phyloP scores from a whole-genome alignment of 2,888 invertebrate species.

The Trilocha varians region DNA sequence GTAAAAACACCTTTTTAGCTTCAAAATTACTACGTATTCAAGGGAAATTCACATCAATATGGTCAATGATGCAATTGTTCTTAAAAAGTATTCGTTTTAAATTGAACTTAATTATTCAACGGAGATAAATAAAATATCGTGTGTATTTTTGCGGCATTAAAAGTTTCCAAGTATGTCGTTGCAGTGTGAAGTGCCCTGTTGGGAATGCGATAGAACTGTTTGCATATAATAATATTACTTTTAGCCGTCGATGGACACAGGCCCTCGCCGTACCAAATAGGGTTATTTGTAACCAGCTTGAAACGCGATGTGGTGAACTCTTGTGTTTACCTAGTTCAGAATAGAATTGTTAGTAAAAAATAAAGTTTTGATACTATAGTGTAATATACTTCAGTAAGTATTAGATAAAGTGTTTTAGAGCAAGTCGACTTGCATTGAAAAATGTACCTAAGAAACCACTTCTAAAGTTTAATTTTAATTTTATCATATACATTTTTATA shows the following conservation, averaged over 20 bases:
- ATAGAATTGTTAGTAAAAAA: background rate
- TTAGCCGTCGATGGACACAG: background rate
- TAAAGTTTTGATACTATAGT: too few relatives aligned
- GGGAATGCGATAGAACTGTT: slow-evolving; percentile 1
- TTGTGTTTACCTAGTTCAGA: background rate
- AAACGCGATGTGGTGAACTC: background rate
- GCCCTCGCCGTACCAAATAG: background rate
- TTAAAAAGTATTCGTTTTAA: slow-evolving; percentile 1
- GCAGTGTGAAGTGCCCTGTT: slow-evolving; percentile 1
- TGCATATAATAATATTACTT: background rate
- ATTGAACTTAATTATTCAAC: slow-evolving; percentile 5
- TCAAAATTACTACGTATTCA: background rate
- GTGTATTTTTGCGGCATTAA: slow-evolving; percentile 2
- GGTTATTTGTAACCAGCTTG: background rate
- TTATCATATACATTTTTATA: too few relatives aligned
- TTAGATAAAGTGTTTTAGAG: too few relatives aligned
- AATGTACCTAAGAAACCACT: too few relatives aligned
- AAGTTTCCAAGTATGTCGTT: background rate
- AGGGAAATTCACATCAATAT: slow-evolving; percentile 1
- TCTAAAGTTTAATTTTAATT: too few relatives aligned
- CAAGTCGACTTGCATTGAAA: too few relatives aligned
- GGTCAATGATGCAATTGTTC: slow-evolving; percentile 2
- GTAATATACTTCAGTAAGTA: too few relatives aligned
- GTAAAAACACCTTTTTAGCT: slow-evolving; percentile 19
- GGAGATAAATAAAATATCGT: slow-evolving; percentile 6